These are phyloP conservation scores for Hymenochirus boettgeri DNA, from an alignment of 2,113 vertebrate genomes.

Conservation along the genomic window DNA sequence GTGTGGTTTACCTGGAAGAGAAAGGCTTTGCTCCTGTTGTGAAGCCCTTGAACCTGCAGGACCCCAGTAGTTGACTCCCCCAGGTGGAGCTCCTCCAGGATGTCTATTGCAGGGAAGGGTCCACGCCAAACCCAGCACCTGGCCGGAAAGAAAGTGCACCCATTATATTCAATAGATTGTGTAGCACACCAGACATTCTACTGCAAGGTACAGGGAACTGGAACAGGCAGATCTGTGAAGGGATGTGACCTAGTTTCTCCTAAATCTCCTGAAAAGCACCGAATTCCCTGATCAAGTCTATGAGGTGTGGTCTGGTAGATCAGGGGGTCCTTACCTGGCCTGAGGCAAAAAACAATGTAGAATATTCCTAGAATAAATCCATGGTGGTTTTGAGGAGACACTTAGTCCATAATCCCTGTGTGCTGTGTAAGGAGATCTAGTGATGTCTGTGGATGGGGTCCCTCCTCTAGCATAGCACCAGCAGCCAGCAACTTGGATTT, in stretches of 20 bases:
- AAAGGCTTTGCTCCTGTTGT: conserved; percentile 91
- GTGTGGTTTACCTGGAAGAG: conserved; percentile 85
- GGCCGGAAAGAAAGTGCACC: conserved; percentile 45
- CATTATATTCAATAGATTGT: no score
- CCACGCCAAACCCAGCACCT: conserved; percentile 88
- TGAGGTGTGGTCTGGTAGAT: no score
- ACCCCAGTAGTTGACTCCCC: conserved; percentile 78
- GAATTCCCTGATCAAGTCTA: no score
- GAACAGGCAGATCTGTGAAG: no score
- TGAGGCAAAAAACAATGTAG: conserved; percentile 58
- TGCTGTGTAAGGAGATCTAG: background rate
- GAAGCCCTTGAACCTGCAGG: conserved; percentile 88
- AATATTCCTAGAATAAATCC: conserved; percentile 58
- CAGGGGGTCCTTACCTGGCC: conserved; percentile 59
- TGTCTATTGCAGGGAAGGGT: conserved; percentile 86
- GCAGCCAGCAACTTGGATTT: conserved; percentile 47
- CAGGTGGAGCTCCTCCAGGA: conserved; percentile 82
- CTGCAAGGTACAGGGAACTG: no score
- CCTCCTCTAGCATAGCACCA: conserved; percentile 33
- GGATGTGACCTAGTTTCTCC: no score
- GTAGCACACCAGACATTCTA: no score
- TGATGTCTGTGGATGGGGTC: conserved; percentile 8
- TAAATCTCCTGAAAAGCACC: no score
- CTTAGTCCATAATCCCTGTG: conserved; percentile 65
- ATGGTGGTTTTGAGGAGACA: conserved; percentile 49